Percentiles rank a stretch among this genome's conserved stretches.
These are phyloP conservation scores for Piprites chloris DNA, from an alignment of 2,113 vertebrate genomes.

Conservation along the genomic window DNA sequence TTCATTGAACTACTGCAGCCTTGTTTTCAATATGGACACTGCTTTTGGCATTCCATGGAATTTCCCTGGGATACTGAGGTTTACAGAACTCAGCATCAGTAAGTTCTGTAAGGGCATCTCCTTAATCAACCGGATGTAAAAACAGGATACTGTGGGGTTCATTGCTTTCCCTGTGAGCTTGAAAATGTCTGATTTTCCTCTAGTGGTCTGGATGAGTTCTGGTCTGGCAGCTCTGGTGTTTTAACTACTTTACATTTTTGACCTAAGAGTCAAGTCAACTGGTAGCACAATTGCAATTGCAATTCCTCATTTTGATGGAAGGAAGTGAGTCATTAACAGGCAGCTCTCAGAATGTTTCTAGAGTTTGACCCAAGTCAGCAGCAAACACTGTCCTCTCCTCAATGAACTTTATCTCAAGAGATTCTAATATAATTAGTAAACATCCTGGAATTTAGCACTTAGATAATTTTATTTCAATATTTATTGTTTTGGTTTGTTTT, in stretches of 20 bases:
- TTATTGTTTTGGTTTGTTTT: neutral
- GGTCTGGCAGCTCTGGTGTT: neutral
- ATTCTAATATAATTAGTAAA: neutral
- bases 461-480: neutral
- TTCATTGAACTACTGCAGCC: neutral
- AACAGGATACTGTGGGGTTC: neutral
- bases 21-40: neutral
- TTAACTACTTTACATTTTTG: constrained; percentile 19
- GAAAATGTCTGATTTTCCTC: neutral
- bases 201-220: neutral
- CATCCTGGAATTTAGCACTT: neutral
- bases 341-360: neutral
- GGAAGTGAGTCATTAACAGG: constrained; percentile 5
- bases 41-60: neutral
- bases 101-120: neutral
- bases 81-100: neutral
- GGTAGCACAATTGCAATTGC: neutral
- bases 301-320: constrained; percentile 4
- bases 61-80: neutral
- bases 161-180: neutral
- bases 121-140: neutral
- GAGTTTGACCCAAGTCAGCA: neutral
- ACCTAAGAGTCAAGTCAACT: constrained; percentile 1
- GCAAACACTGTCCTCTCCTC: neutral
- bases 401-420: neutral